Conservation (phyloP, 2,113 vertebrate species). For the Monopterus albus region DNA sequence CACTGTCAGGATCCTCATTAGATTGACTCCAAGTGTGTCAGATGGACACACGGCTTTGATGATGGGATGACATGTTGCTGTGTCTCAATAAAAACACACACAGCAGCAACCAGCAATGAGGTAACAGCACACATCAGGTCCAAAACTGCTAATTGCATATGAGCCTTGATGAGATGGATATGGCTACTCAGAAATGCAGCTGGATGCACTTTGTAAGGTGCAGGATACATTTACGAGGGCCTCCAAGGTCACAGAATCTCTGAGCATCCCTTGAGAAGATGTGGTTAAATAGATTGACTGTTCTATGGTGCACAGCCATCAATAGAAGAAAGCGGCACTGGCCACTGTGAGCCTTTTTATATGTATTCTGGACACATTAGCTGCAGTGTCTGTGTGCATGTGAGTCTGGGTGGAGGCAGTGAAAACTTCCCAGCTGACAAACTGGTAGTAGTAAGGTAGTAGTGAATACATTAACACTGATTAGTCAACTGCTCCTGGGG, state of each 20-base stretch:
- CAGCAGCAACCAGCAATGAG: constrained; percentile 46
- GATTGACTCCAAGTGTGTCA: constrained; percentile 45
- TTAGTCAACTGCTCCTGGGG: constrained; percentile 61
- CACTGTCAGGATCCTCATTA: constrained; percentile 53
- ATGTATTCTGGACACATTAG: constrained; percentile 6
- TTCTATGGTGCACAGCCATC: not conserved
- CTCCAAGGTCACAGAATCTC: constrained; percentile 49
- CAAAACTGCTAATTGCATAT: constrained; percentile 38
- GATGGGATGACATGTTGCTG: constrained; percentile 19
- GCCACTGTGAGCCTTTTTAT: rapidly evolving
- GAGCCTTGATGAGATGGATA: constrained; percentile 34
- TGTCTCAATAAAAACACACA: constrained; percentile 37
- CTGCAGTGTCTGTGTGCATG: not conserved
- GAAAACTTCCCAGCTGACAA: constrained; percentile 55
- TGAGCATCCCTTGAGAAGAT: constrained; percentile 23
- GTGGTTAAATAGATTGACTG: constrained; percentile 9
- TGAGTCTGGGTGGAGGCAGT: constrained; percentile 45
- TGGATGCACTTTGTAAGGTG: constrained; percentile 16
- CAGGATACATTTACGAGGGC: constrained; percentile 7
- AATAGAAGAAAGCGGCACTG: not conserved
- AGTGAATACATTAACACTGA: constrained; percentile 72
- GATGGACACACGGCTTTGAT: constrained; percentile 6
- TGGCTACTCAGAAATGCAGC: constrained; percentile 11
- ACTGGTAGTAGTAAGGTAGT: constrained; percentile 60
- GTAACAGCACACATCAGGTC: constrained; percentile 51